Conservation (phyloP, 2,888 invertebrate genomes). For the Electrophaes corylata region DNA sequence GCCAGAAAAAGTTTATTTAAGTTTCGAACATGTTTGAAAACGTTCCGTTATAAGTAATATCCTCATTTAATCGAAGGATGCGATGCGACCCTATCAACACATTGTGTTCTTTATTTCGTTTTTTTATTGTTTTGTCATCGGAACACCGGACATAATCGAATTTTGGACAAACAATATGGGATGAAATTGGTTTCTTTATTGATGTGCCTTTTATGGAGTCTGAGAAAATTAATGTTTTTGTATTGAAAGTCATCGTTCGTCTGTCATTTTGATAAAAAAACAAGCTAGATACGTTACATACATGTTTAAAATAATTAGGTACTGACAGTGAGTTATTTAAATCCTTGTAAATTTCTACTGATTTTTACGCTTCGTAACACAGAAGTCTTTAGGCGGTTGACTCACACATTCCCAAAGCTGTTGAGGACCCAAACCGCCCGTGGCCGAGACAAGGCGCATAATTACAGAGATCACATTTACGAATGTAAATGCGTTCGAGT, state of each 20-base stretch:
- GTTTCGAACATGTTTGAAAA: slow-evolving; percentile 62
- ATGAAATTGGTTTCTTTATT: slow-evolving; percentile 79
- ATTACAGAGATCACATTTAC: slow-evolving; percentile 80
- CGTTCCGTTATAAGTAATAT: slow-evolving; percentile 63
- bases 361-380: slow-evolving; percentile 52
- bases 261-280: slow-evolving; percentile 8
- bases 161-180: slow-evolving; percentile 79
- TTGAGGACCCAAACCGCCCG: slow-evolving; percentile 55
- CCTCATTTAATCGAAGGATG: slow-evolving; percentile 68
- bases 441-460: slow-evolving; percentile 73
- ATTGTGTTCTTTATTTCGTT: slow-evolving; percentile 47
- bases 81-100: slow-evolving; percentile 56
- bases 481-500: slow-evolving; percentile 72
- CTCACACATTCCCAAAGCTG: slow-evolving; percentile 42
- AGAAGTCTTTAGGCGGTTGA: slow-evolving; percentile 54
- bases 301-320: slow-evolving; percentile 11
- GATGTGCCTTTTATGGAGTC: slow-evolving; percentile 56
- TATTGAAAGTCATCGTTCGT: slow-evolving; percentile 24
- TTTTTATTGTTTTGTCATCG: slow-evolving; percentile 66
- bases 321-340: slow-evolving; percentile 20
- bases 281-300: no score
- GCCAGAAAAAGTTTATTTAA: slow-evolving; percentile 70
- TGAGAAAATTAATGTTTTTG: slow-evolving; percentile 59
- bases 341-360: slow-evolving; percentile 8
- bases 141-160: slow-evolving; percentile 74